These are phyloP conservation scores for Bombus pyrosoma DNA, from an alignment of 1,140 invertebrate genomes.

Conservation along the genomic window DNA sequence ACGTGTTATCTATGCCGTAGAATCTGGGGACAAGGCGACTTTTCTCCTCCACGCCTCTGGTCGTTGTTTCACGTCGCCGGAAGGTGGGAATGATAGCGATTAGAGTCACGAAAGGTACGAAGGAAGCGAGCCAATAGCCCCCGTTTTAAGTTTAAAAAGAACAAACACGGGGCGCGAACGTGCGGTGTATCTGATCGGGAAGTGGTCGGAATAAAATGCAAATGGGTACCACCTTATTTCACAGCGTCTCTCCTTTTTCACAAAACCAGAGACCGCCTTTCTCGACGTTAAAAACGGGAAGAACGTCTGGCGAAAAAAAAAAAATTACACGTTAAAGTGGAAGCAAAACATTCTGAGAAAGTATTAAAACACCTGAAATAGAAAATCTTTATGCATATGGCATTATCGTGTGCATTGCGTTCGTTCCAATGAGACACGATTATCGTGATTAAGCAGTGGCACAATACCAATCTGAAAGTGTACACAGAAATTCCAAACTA, in stretches of 20 bases:
- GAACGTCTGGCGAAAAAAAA: neutral
- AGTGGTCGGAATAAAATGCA: neutral
- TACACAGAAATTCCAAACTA: no score
- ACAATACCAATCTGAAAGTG: no score
- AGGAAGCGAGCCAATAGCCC: neutral
- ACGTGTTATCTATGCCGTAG: neutral
- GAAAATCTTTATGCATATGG: no score
- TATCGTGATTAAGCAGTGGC: no score
- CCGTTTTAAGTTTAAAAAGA: neutral
- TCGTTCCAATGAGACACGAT: no score
- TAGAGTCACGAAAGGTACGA: conserved; percentile 34
- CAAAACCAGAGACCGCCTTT: neutral
- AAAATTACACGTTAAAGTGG: neutral
- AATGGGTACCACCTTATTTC: neutral
- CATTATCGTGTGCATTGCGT: no score
- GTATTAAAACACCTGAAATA: no score
- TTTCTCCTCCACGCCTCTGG: conserved; percentile 27
- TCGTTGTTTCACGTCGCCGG: neutral
- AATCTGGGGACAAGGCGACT: conserved; percentile 1
- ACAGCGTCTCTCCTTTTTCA: neutral
- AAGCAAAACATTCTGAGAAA: no score
- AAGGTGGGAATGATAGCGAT: conserved; percentile 23
- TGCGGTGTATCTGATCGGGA: neutral
- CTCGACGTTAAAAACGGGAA: neutral
- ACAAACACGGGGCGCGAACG: neutral